Evolutionary conservation across 1,140 invertebrate genomes (phyloP), one percentile per base, ranked within the genome.

Genomic region (Cydia pomonella): DNA sequence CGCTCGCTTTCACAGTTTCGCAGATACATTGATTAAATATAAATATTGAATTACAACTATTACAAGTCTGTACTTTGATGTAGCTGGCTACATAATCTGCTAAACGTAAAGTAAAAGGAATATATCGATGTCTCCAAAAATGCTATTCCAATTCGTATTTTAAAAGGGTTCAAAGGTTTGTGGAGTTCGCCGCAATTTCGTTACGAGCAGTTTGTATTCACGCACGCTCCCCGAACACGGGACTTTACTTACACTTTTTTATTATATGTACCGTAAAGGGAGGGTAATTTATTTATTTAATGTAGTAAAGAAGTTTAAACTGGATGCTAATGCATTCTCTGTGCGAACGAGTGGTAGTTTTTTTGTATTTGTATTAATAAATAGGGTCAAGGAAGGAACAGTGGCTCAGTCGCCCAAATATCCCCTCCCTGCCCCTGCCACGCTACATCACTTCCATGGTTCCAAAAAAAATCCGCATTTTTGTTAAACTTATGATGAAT

Each of bases 171-270:
- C 44, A 69, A 50, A 62, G 64, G 66, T 69, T 69, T 29, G 6
- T 44, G n/a, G 29, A 64, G 18, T 21, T 74, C 76, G 73, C 76
- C 78, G 76, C 74, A 75, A 75, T 79, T 82, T 76, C 72, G 77
- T 80, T 79, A 84, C 81, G 72, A 74, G 79, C 83, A 79, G 79
- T 85, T 84, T 87, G 82, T 85, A 85, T 83, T 81, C 85, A 80
- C 79, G 75, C 81, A 81, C 81, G 82, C 80, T 69, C 73, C 75
- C 74, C 63, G 79, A 81, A 87, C 81, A 87, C 69, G 79, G 77
- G 77, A 82, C 80, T 79, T 80, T 76, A 80, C 82, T 84, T 78
- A 73, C 75, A 76, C 75, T 76, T 82, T n/a, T 79, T 80, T 69
- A 69, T 69, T 69, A 59, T 12, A 23, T 7, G 3, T 18, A n/a